Base-by-base conservation (phyloP, 1,140 invertebrate genomes). In the Phenacoccus solenopsis region DNA sequence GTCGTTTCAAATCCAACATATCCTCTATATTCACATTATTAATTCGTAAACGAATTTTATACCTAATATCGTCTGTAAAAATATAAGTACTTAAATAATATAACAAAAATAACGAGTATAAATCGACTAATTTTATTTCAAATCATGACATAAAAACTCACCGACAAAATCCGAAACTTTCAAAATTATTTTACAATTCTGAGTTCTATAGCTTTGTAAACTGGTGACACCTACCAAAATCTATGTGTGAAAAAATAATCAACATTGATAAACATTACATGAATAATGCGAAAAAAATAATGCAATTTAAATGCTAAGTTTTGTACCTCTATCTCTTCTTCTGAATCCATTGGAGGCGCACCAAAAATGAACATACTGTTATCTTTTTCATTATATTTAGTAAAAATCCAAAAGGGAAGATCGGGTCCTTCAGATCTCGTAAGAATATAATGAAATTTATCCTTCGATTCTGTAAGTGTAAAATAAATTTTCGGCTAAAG, bases 21-120 rank as follows among this genome's bases (percentile, higher is more conserved):
- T 94, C 89, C 73, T 90, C 89, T 0, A 92, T 85, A 75, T 95
- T 93, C 7, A 94, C 78, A 78, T 94, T 94, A 75, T 92, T 87
- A 56, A 96, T 90, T 78, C 94, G 94, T 74, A 95, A 80, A 75
- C 91, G 88, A 3, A 94, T 86, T 75, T 93, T 86, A 78, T 89
- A 88, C 59, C 82, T 84, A 0, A 88, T 86, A 71, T 86, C 80
- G 72, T 85, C 85, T 72, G 83, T 79, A 69, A 69, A 69, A 64
- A 61, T 70, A 35, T 22, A 67, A 24, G 4, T 10, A 25, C 20
- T 56, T 68, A 68, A 68, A 7, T 30, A 30, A 12, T 16, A 32
- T 35, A 1, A 28, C 1, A 7, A 20, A 25, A 22, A 12, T n/a
- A 57, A 20, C 20, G 13, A 27, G 13, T 27, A 69, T 56, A 1